A percentile compares a stretch with the other conserved stretches of the same genome.
Evolutionary conservation across 2,888 invertebrate genomes (phyloP).

Genomic region (Cyrtodaria siliqua): DNA sequence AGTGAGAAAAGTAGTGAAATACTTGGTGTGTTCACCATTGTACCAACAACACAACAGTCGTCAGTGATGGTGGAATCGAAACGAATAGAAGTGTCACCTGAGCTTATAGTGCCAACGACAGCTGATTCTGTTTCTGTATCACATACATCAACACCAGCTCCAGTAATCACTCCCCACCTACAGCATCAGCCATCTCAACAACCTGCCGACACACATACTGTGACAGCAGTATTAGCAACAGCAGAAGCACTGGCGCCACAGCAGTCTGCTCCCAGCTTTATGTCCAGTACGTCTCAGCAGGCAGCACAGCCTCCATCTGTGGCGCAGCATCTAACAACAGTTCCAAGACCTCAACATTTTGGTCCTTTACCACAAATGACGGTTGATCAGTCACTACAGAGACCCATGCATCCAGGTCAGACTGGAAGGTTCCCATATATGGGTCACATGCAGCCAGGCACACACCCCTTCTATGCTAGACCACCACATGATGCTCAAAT

Average conservation of each 20-base stretch:
- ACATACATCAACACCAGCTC: too few species aligned
- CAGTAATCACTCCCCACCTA: too few species aligned
- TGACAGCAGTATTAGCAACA: too few species aligned
- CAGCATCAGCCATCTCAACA: too few species aligned
- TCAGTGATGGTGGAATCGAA: too few species aligned
- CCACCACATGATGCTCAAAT: conserved; percentile 3
- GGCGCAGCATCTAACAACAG: conserved; percentile 27
- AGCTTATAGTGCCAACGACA: too few species aligned
- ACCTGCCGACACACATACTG: too few species aligned
- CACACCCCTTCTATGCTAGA: background rate
- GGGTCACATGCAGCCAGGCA: conserved; percentile 11
- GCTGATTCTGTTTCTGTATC: too few species aligned
- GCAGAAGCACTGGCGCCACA: background rate
- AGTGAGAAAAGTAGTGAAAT: too few species aligned
- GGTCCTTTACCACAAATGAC: conserved; percentile 30
- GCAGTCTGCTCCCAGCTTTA: background rate
- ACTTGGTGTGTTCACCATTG: too few species aligned
- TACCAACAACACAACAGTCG: too few species aligned
- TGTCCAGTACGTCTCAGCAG: background rate
- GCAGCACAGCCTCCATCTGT: background rate
- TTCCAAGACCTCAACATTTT: conserved; percentile 58
- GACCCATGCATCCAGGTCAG: conserved; percentile 23
- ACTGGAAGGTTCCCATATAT: conserved; percentile 9
- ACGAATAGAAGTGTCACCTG: too few species aligned
- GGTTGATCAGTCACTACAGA: conserved; percentile 16